phyloP scores from a whole-genome alignment of 64 coral and sea anemone genomes.

The Porites lutea region DNA sequence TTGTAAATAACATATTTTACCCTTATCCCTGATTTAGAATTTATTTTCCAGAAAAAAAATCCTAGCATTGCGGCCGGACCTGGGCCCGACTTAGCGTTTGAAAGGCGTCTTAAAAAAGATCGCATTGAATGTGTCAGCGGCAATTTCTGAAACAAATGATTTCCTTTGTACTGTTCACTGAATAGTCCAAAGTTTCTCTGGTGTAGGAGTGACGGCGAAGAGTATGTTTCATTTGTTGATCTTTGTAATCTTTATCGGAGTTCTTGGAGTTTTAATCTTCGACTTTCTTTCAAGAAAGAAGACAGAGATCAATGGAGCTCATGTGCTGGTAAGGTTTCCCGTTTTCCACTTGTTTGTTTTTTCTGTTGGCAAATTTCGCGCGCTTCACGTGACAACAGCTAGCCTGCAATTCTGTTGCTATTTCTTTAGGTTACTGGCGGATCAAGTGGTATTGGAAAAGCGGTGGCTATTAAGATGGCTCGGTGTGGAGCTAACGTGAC shows the following conservation, averaged over 20 bases:
- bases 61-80: too few species aligned
- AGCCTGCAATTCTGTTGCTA: background rate
- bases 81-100: too few species aligned
- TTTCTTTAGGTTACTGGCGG: conserved; percentile 86
- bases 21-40: too few species aligned
- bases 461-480: conserved; percentile 79
- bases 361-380: background rate
- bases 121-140: too few species aligned
- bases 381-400: background rate
- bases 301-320: conserved; percentile 32
- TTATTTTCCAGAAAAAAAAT: too few species aligned
- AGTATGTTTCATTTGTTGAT: background rate
- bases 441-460: conserved; percentile 92
- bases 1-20: too few species aligned
- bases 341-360: background rate
- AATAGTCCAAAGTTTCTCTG: background rate
- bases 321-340: conserved; percentile 20
- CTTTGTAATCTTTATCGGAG: background rate
- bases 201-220: too few species aligned
- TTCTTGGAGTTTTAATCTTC: background rate
- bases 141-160: too few species aligned
- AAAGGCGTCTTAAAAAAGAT: too few species aligned
- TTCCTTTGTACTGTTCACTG: background rate
- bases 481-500: conserved; percentile 84
- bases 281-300: conserved; percentile 5